Conservation (phyloP, 2,888 invertebrate genomes). For the Phyto melanocephala region DNA sequence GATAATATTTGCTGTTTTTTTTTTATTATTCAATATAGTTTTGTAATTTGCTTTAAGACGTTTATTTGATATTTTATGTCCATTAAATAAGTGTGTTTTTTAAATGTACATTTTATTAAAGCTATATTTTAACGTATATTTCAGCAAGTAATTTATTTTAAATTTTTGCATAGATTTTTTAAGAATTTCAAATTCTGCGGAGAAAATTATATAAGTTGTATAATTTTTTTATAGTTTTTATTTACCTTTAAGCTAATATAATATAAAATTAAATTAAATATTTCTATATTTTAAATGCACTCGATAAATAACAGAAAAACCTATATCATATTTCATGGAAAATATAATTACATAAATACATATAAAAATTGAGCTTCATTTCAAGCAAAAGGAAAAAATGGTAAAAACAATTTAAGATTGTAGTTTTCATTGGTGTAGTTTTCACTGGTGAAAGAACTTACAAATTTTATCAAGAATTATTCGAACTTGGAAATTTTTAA, state of each 20-base stretch:
- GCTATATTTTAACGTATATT: background rate
- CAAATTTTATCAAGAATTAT: no score
- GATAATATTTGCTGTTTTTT: slow-evolving; percentile 15
- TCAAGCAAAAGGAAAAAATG: no score
- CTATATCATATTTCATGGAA: slow-evolving; percentile 61
- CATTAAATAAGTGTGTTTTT: background rate
- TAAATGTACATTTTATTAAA: background rate
- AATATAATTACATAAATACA: slow-evolving; percentile 35
- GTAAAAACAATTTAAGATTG: no score
- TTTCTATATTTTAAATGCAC: slow-evolving; percentile 59
- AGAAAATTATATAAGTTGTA: background rate
- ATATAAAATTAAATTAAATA: slow-evolving; percentile 16
- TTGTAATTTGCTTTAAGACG: background rate
- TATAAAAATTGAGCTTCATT: slow-evolving; percentile 7
- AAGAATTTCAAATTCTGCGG: slow-evolving; percentile 40
- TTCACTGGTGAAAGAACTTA: no score
- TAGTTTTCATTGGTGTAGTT: no score
- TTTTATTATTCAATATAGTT: background rate
- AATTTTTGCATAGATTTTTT: background rate
- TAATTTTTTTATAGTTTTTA: slow-evolving; percentile 14
- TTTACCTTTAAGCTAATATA: slow-evolving; percentile 13
- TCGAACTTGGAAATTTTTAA: no score
- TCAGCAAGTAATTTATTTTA: background rate
- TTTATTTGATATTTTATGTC: background rate
- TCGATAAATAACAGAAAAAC: slow-evolving; percentile 42